Percentiles rank a stretch among this genome's conserved stretches.
phyloP scores from a whole-genome alignment of 2,888 invertebrate genomes.

The Andrena hattorfiana region DNA sequence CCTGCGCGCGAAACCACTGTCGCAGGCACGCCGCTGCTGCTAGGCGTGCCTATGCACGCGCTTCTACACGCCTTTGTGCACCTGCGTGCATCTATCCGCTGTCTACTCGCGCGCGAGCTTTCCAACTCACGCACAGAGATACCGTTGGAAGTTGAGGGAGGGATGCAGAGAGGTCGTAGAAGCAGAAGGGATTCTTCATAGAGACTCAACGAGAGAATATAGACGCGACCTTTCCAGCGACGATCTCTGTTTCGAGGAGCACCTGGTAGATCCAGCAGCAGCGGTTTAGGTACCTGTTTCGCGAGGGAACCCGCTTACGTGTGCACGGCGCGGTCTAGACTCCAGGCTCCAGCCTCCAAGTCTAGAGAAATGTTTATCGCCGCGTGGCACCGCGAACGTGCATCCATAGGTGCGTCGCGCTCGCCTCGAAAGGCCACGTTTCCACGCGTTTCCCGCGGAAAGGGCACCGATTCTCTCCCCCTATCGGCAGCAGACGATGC shows the following conservation, averaged over 20 bases:
- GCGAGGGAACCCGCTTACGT: background rate
- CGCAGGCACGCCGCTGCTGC: constrained; percentile 30
- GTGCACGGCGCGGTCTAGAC: too few relatives aligned
- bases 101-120: constrained; percentile 10
- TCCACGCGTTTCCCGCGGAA: background rate
- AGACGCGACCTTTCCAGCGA: background rate
- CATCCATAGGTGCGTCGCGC: background rate
- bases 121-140: background rate
- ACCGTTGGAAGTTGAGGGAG: background rate
- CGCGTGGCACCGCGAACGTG: background rate
- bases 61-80: constrained; percentile 17
- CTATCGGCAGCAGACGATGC: too few relatives aligned
- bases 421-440: background rate
- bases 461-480: background rate
- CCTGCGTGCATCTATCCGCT: constrained; percentile 8
- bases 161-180: too few relatives aligned
- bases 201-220: background rate
- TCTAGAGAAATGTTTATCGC: background rate
- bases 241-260: background rate
- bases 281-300: background rate
- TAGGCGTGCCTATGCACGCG: constrained; percentile 40
- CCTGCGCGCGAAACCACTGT: constrained; percentile 43
- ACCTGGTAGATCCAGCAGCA: background rate
- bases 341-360: too few relatives aligned
- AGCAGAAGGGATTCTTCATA: too few relatives aligned